Evolutionary conservation across 2,888 invertebrate genomes (phyloP), one percentile per base, ranked within the genome.

Genomic region (Pantelozetes paolii): DNA sequence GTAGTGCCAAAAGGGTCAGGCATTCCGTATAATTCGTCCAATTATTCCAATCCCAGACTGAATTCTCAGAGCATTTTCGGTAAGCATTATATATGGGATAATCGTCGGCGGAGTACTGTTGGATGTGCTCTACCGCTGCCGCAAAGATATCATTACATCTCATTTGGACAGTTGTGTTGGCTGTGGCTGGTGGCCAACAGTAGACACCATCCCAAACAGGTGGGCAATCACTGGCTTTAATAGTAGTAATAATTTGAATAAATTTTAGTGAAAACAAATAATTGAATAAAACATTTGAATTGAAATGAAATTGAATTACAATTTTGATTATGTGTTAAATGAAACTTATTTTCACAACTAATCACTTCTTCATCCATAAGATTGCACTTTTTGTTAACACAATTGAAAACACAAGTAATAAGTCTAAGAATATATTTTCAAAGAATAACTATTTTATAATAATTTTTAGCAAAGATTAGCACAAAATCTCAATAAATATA

Each of bases 1-100:
- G 62, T 73, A 74, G 3, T 71, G 75, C 42, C 26, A 77, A 73
- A 2, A 77, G 50, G 11, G 62, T 72, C 18, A 79, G 77, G 75
- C 81, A 81, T 67, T 80, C 79, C 8, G 79, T 79, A 77, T 81
- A 81, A 71, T 81, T 81, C 15, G 80, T 81, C 81, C 81, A 81
- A 26, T 77, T 77, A 18, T 78, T 79, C 78, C 78, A 77, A 2
- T 78, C 72, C 81, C 81, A 81, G 1, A 76, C 62, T 0, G 79
- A 80, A 69, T 77, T 78, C 2, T 76, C 76, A 28, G 76, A 76
- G 73, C 81, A 81, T 13, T 78, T 75, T 28, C 81, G 76, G 70
- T 77, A 77, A 2, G 80, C 81, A 28, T 77, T 76, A 1, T 80
- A 79, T 77, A 11, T 71, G 2, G 30, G 8, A 45, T 71, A 54